phyloP scores from a whole-genome alignment of 2,888 invertebrate genomes.

The Byasa hedistus region DNA sequence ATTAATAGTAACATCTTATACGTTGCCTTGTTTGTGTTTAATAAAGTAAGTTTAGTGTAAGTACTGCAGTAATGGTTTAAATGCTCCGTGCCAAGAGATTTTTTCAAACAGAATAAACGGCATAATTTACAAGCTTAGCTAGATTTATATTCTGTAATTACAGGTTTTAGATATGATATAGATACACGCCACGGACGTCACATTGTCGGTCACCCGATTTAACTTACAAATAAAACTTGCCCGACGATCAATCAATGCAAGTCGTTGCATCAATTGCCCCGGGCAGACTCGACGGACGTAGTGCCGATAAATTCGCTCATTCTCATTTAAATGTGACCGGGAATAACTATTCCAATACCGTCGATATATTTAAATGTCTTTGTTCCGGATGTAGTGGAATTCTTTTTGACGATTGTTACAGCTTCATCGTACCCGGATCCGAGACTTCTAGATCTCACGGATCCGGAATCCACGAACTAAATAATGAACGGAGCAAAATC shows the following conservation, averaged over 20 bases:
- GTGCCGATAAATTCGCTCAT: conserved; percentile 47
- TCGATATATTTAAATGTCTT: conserved; percentile 1
- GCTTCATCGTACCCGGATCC: too few relatives aligned
- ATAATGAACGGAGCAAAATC: neutral
- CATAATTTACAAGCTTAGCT: too few relatives aligned
- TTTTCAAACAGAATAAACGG: too few relatives aligned
- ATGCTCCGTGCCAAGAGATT: too few relatives aligned
- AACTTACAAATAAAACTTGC: conserved; percentile 16
- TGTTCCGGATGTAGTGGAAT: too few relatives aligned
- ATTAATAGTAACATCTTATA: neutral
- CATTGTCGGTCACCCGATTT: conserved; percentile 10
- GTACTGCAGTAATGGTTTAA: neutral
- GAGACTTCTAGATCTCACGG: too few relatives aligned
- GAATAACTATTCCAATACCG: conserved; percentile 43
- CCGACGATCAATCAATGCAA: conserved; percentile 14
- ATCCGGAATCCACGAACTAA: too few relatives aligned
- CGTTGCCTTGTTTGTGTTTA: neutral
- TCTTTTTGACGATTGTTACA: too few relatives aligned
- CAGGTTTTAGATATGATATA: too few relatives aligned
- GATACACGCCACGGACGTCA: neutral
- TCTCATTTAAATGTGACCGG: conserved; percentile 37
- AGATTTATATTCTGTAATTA: too few relatives aligned
- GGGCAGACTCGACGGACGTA: conserved; percentile 38
- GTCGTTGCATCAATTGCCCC: conserved; percentile 29
- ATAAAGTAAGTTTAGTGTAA: neutral